phyloP scores from a whole-genome alignment of 2,113 vertebrate genomes.

The Pollimyrus isidori region DNA sequence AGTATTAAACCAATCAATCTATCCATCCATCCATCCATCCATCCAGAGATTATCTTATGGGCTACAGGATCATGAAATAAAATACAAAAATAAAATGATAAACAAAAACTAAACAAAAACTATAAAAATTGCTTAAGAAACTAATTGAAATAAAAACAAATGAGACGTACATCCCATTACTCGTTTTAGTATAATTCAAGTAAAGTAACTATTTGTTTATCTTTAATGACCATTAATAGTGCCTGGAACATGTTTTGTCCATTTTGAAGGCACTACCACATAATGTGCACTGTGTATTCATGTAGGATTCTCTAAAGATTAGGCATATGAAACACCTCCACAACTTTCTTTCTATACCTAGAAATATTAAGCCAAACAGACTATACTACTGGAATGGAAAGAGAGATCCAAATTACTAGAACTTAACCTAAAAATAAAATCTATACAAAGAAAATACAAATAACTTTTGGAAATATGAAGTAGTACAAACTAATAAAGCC shows the following conservation, averaged over 20 bases:
- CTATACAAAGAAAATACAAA: background rate
- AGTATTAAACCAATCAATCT: no score
- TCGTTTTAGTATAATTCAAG: background rate
- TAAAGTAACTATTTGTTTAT: background rate
- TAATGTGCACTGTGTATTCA: background rate
- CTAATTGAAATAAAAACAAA: background rate
- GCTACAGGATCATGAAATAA: background rate
- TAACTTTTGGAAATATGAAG: background rate
- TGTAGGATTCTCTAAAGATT: background rate
- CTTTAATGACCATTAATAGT: background rate
- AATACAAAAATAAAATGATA: background rate
- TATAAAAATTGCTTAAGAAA: background rate
- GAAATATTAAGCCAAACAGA: background rate
- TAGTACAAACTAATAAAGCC: background rate
- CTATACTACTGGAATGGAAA: no score
- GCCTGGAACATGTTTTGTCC: background rate
- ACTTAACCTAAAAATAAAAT: background rate
- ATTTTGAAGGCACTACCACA: background rate
- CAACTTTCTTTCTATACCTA: background rate
- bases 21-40: no score
- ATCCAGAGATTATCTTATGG: no score
- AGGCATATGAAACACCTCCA: background rate
- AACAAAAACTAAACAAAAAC: background rate
- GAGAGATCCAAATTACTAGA: no score
- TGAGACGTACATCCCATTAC: background rate